Evolutionary conservation across 2,888 invertebrate genomes (phyloP).

Genomic region (Eurytoma adleriae): DNA sequence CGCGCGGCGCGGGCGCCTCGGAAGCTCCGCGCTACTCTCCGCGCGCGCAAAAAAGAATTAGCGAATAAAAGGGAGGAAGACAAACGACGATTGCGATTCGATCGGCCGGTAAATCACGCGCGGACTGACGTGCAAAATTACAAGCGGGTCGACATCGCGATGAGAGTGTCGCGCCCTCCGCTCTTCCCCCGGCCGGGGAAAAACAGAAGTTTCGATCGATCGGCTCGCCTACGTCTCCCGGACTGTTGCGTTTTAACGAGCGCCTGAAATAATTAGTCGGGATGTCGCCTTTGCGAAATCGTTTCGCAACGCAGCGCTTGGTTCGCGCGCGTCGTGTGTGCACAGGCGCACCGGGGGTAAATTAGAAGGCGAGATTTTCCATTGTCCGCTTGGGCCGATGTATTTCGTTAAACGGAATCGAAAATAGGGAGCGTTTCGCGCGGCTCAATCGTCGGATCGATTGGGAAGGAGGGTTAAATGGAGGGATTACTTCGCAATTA

Average conservation of each 20-base stretch:
- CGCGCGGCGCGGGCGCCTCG: background rate
- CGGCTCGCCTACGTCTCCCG: constrained; percentile 29
- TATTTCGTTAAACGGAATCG: background rate
- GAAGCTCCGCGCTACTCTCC: constrained; percentile 1
- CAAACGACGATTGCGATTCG: constrained; percentile 51
- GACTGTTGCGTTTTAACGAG: constrained; percentile 64
- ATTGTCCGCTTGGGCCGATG: background rate
- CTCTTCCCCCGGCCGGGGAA: constrained; percentile 17
- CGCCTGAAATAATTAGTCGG: constrained; percentile 63
- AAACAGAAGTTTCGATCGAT: constrained; percentile 50
- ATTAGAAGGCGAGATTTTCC: background rate
- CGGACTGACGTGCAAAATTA: constrained; percentile 51
- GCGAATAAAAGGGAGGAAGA: constrained; percentile 45
- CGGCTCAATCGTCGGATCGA: constrained; percentile 10
- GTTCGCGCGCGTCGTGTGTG: background rate
- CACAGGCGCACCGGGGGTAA: background rate
- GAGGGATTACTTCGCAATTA: constrained; percentile 28
- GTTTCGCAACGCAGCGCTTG: constrained; percentile 61
- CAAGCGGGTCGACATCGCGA: constrained; percentile 42
- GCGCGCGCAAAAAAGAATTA: background rate
- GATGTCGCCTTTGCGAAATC: constrained; percentile 62
- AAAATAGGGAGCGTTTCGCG: background rate
- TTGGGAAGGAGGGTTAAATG: background rate
- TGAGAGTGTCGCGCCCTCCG: constrained; percentile 23
- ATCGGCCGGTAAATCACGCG: constrained; percentile 55